phyloP scores from a whole-genome alignment of 2,113 vertebrate genomes.

The Megaptera novaeangliae region DNA sequence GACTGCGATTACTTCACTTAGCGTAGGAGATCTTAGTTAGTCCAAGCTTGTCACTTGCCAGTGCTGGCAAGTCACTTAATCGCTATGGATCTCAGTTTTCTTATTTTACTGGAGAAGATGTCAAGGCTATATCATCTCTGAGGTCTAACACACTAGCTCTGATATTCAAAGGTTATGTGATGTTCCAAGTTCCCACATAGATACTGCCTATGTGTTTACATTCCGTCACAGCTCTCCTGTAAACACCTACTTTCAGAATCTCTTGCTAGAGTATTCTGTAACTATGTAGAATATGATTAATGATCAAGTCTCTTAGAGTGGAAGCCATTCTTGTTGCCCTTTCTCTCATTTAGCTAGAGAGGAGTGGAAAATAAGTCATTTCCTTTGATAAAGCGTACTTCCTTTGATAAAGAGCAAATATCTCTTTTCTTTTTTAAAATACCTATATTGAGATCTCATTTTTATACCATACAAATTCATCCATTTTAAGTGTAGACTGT shows the following conservation, averaged over 20 bases:
- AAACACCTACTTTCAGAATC: neutral
- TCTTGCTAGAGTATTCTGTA: neutral
- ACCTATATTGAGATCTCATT: neutral
- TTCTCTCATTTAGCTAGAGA: neutral
- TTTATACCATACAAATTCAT: conserved; percentile 6
- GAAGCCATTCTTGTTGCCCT: neutral
- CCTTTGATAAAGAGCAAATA: neutral
- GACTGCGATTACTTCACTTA: neutral
- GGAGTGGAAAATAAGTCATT: neutral
- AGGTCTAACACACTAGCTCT: neutral
- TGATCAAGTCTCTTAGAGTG: neutral
- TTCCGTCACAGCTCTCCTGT: neutral
- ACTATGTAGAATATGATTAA: neutral
- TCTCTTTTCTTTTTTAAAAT: neutral
- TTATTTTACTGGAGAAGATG: neutral
- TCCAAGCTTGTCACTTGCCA: neutral
- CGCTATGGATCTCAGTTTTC: neutral
- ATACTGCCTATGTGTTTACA: neutral
- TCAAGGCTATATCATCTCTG: neutral
- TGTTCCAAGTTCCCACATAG: neutral
- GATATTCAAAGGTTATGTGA: neutral
- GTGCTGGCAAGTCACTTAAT: neutral
- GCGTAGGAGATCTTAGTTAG: neutral
- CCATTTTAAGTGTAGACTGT: neutral
- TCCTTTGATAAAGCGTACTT: neutral